These are phyloP conservation scores for Lithodes maja DNA, from an alignment of 2,888 invertebrate genomes.

Conservation along the genomic window DNA sequence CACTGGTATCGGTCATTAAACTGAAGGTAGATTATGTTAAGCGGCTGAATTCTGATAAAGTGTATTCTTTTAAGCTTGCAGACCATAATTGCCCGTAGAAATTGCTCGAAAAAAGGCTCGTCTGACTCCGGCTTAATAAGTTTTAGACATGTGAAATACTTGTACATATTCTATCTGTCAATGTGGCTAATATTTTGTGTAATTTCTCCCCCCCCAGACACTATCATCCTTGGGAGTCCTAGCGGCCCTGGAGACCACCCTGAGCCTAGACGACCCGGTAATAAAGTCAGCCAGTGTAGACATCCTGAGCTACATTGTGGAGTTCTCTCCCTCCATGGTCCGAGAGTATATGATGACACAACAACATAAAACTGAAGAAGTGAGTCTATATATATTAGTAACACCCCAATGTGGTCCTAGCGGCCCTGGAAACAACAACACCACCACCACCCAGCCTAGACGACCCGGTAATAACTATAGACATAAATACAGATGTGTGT, in stretches of 20 bases:
- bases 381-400: background rate
- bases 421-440: too few species aligned
- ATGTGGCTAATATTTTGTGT: too few species aligned
- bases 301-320: constrained; percentile 97
- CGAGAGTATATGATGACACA: constrained; percentile 97
- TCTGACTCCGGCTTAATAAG: too few species aligned
- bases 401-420: too few species aligned
- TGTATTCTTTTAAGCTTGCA: too few species aligned
- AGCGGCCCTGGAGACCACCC: constrained; percentile 91
- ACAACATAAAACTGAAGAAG: constrained; percentile 75
- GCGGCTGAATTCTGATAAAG: too few species aligned
- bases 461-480: background rate
- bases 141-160: too few species aligned
- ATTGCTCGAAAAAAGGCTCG: too few species aligned
- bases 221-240: constrained; percentile 90
- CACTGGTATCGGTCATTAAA: too few species aligned
- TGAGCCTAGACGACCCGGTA: constrained; percentile 79
- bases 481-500: background rate
- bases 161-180: too few species aligned
- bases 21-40: too few species aligned
- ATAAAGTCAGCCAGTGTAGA: constrained; percentile 98
- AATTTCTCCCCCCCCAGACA: constrained; percentile 76
- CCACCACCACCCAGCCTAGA: background rate
- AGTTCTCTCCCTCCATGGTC: constrained; percentile 97
- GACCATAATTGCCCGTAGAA: too few species aligned